Base-by-base conservation (phyloP, 2,888 invertebrate species). In the Cheilosia scutellata region DNA sequence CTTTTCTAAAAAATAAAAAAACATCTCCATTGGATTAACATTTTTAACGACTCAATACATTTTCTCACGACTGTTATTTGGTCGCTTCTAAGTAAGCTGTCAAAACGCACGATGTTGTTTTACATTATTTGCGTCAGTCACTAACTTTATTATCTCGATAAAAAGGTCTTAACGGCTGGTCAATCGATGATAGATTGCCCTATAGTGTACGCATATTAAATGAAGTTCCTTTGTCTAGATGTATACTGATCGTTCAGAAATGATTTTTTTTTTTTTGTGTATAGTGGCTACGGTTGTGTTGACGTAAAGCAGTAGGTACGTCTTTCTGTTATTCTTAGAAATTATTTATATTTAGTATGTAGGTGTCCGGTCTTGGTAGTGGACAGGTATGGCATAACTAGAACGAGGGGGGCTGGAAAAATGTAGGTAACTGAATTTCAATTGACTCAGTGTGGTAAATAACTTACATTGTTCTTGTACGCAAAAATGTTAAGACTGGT, bases 131-230 rank as follows among this genome's bases (percentile, higher is more conserved):
- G 57, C 76, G 53, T 31, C 66, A 66, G 58, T 76, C 57, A 16
- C 31, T 42, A 60, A 68, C 49, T 68, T 76, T 60, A 42, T 76
- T 68, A 76, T 62, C 42, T 9, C 51, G 68, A 51, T 68, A 49
- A 66, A 68, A 47, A 68, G 51, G 66, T 68, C 66, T 51, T 58
- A 58, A 42, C 65, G 5, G 40, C 49, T 76, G 66, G 66, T 76
- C 76, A 66, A 58, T 76, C 60, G 68, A 68, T 76, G 76, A 76
- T 60, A 76, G 76, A 76, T 51, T 42, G 76, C 51, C 42, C 51
- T 53, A n/a, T n/a, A 68, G 76, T 44, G 76, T 60, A 76, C 68
- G 76, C 66, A 76, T 76, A 68, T 51, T 66, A 76, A 76, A 47
- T 60, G 60, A 68, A 44, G 51, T 44, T 58, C 51, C 68, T 20